phyloP scores from a whole-genome alignment of 2,113 vertebrate species.

The Nipponia nippon region DNA sequence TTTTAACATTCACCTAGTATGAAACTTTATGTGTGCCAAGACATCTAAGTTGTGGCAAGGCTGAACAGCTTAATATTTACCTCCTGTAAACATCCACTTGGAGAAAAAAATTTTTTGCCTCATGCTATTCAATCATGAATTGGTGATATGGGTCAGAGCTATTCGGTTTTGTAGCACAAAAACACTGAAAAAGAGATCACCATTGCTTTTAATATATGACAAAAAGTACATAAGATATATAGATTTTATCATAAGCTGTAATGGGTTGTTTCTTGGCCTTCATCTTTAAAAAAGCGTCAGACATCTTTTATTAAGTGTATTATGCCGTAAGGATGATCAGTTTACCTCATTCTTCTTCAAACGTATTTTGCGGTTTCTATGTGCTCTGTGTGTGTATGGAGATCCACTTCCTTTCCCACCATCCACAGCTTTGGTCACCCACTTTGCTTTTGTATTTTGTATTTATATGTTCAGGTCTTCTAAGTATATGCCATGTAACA shows the following conservation, averaged over 20 bases:
- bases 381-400: background rate
- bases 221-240: background rate
- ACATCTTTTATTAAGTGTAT: background rate
- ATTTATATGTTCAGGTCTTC: background rate
- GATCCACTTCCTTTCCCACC: background rate
- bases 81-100: background rate
- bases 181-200: background rate
- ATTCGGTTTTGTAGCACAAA: background rate
- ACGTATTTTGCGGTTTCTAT: background rate
- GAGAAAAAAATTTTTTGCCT: background rate
- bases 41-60: background rate
- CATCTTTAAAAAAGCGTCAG: background rate
- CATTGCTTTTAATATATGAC: background rate
- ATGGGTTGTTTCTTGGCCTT: background rate
- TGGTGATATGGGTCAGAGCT: background rate
- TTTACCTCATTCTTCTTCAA: background rate
- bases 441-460: background rate
- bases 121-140: background rate
- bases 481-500: background rate
- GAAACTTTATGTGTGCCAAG: background rate
- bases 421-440: background rate
- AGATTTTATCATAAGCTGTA: background rate
- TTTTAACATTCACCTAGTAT: background rate
- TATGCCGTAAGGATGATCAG: background rate
- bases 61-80: background rate